These are phyloP conservation scores for Scolanthus callimorphus DNA, from an alignment of 92 coral and sea anemone species.

Conservation along the genomic window DNA sequence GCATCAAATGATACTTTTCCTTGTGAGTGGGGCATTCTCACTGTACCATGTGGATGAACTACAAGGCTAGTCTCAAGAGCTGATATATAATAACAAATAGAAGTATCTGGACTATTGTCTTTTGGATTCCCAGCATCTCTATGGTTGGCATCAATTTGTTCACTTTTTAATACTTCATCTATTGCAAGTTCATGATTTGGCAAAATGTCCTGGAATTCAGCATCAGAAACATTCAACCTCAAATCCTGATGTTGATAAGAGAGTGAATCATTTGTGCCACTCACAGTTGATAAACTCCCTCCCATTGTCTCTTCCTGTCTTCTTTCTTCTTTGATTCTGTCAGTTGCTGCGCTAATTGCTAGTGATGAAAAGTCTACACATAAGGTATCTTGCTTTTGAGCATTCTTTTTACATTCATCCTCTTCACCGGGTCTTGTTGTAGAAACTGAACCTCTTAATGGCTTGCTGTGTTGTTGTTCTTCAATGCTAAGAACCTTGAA, in stretches of 20 bases:
- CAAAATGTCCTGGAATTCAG: too few species aligned
- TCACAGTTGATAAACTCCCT: not conserved
- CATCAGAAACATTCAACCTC: too few species aligned
- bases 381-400: not conserved
- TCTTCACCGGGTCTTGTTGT: too few species aligned
- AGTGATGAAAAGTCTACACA: not conserved
- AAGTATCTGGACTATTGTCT: not conserved
- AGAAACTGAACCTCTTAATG: too few species aligned
- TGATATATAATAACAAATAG: slow-evolving; percentile 55
- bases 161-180: too few species aligned
- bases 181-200: too few species aligned
- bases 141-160: not conserved
- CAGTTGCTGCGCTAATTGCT: not conserved
- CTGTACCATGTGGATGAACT: slow-evolving; percentile 38
- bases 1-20: slow-evolving; percentile 59
- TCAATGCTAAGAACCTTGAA: slow-evolving; percentile 35
- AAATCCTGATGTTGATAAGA: too few species aligned
- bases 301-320: not conserved
- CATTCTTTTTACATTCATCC: not conserved
- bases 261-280: not conserved
- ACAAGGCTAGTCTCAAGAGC: slow-evolving; percentile 63
- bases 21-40: not conserved
- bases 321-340: too few species aligned
- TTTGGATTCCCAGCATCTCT: not conserved
- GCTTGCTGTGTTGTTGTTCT: not conserved